Percentiles rank a stretch among this genome's conserved stretches.
These are phyloP conservation scores for Pseudois nayaur DNA, from an alignment of 2,113 vertebrate species.

Conservation along the genomic window DNA sequence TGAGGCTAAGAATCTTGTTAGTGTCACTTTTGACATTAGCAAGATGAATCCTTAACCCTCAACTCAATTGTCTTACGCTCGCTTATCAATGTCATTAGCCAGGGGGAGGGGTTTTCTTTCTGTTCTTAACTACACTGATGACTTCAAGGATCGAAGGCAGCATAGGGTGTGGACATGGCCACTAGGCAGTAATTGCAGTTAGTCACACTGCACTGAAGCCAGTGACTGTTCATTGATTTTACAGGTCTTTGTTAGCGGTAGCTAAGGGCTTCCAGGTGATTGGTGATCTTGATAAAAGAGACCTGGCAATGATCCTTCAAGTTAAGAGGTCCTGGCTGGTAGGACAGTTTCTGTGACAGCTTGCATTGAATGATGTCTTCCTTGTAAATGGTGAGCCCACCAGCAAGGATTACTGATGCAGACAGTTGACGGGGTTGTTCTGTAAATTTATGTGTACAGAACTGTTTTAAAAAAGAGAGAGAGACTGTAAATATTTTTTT, in stretches of 20 bases:
- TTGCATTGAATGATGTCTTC: conserved; percentile 89
- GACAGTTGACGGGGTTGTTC: conserved; percentile 78
- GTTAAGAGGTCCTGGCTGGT: neutral
- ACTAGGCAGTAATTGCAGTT: neutral
- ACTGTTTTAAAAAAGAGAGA: conserved; percentile 63
- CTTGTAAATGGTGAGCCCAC: conserved; percentile 88
- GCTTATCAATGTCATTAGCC: conserved; percentile 73
- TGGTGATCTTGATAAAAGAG: neutral
- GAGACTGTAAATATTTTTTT: conserved; percentile 68
- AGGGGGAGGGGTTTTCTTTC: neutral
- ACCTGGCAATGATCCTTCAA: neutral
- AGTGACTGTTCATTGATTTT: neutral
- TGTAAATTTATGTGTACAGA: conserved; percentile 64
- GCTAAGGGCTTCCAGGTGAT: neutral
- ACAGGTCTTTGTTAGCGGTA: neutral
- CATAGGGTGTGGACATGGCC: neutral
- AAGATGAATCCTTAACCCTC: conserved; percentile 54
- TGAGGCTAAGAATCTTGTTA: conserved; percentile 91
- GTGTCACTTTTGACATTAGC: conserved; percentile 62
- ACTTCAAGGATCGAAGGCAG: neutral
- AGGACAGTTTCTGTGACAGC: conserved; percentile 75
- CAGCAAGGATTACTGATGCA: conserved; percentile 89
- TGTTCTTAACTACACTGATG: neutral
- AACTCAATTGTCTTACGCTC: conserved; percentile 70
- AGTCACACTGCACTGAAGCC: neutral